Conservation (phyloP, 2,888 invertebrate genomes). For the Sminthurides aquaticus region DNA sequence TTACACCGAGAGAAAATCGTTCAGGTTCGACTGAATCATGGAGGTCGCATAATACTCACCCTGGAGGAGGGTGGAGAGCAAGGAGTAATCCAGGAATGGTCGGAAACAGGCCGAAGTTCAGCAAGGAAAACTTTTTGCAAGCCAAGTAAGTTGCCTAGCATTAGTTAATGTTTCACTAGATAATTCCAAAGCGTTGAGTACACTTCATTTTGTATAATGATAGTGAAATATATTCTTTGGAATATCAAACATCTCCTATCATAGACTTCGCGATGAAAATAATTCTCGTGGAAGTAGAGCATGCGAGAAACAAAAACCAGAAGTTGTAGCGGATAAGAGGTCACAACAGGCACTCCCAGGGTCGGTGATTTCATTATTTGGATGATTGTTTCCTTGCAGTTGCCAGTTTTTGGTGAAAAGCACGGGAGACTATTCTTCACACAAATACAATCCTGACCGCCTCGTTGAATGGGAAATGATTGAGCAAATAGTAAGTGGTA, state of each 20-base stretch:
- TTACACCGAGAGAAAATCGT: constrained; percentile 56
- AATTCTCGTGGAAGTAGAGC: constrained; percentile 6
- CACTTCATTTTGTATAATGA: not conserved
- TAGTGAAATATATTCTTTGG: constrained; percentile 1
- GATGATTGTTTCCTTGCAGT: constrained; percentile 51
- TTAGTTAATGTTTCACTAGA: not conserved
- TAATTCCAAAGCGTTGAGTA: constrained; percentile 3
- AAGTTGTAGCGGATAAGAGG: too few relatives aligned
- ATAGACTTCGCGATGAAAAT: constrained; percentile 3
- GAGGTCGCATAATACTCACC: constrained; percentile 36
- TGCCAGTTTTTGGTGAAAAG: constrained; percentile 91
- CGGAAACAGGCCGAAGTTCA: constrained; percentile 61
- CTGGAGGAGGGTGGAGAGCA: constrained; percentile 36
- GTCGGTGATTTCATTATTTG: not conserved
- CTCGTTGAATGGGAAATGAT: constrained; percentile 86
- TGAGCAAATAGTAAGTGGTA: constrained; percentile 87
- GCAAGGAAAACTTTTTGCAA: constrained; percentile 88
- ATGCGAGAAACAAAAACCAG: constrained; percentile 6
- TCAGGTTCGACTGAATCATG: constrained; percentile 22
- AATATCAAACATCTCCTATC: not conserved
- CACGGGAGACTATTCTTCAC: constrained; percentile 68
- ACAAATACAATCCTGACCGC: constrained; percentile 74
- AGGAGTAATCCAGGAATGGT: constrained; percentile 20
- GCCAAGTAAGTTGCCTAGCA: constrained; percentile 64
- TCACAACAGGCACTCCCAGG: too few relatives aligned